Percentiles rank a stretch among this genome's conserved stretches.
These are phyloP conservation scores for Papilio gigon DNA, from an alignment of 2,888 invertebrate genomes.

Conservation along the genomic window DNA sequence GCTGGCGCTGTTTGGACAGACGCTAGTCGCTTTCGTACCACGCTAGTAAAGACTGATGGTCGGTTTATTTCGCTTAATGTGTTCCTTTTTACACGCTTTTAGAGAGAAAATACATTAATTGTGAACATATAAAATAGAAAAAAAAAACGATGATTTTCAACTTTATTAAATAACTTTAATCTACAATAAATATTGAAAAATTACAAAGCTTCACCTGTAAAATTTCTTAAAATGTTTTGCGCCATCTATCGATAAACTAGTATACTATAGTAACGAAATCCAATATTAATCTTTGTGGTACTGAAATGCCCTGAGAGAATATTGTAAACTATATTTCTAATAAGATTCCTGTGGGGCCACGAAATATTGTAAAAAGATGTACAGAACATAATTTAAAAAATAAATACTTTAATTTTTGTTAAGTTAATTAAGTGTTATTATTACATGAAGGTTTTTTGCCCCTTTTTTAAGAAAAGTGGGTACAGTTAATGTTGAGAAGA, in stretches of 20 bases:
- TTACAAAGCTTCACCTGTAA: not conserved
- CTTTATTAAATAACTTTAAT: not conserved
- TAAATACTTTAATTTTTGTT: no score
- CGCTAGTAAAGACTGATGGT: slow-evolving; percentile 16
- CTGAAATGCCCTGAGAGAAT: slow-evolving; percentile 8
- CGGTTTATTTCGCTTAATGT: slow-evolving; percentile 21
- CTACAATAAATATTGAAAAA: not conserved
- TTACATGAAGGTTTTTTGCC: no score
- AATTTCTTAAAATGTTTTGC: not conserved
- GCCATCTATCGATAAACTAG: slow-evolving; percentile 28
- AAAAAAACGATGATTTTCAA: not conserved
- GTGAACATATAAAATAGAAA: not conserved
- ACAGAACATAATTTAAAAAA: not conserved
- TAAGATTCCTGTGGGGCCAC: slow-evolving; percentile 33
- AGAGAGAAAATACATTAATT: not conserved
- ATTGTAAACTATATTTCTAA: not conserved
- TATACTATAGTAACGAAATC: slow-evolving; percentile 27
- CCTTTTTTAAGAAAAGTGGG: no score
- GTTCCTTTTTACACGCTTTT: not conserved
- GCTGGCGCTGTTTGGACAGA: slow-evolving; percentile 41
- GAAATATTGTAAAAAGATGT: slow-evolving; percentile 12
- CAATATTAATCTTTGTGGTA: slow-evolving; percentile 9
- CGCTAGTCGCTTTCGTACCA: not conserved
- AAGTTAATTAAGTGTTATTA: no score
- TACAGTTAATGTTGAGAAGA: no score